phyloP scores from a whole-genome alignment of 2,113 vertebrate genomes.

The Turdus rufiventris region DNA sequence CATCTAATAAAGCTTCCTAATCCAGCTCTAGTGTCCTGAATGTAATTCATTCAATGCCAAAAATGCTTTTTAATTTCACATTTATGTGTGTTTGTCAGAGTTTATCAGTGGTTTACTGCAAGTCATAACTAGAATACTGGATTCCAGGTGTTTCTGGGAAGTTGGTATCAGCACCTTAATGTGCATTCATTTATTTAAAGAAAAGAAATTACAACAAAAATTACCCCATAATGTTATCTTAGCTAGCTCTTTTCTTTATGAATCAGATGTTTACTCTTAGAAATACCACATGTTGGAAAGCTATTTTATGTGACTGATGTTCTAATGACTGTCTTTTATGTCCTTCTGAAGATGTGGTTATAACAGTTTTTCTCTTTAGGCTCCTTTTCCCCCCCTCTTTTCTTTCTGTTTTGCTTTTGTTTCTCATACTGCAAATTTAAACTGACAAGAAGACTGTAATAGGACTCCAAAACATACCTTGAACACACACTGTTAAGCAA shows the following conservation, averaged over 20 bases:
- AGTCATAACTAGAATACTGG: neutral
- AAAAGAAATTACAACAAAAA: neutral
- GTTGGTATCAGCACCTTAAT: neutral
- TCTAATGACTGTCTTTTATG: neutral
- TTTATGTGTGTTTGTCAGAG: neutral
- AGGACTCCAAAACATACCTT: slow-evolving; percentile 48
- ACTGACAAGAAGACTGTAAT: slow-evolving; percentile 58
- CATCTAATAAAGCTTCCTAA: slow-evolving; percentile 2
- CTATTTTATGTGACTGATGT: neutral
- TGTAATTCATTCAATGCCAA: neutral
- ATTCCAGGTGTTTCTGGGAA: neutral
- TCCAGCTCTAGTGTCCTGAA: neutral
- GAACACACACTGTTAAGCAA: slow-evolving; percentile 59
- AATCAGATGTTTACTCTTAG: neutral
- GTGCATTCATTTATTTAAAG: neutral
- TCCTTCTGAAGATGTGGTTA: neutral
- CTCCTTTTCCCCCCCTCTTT: neutral
- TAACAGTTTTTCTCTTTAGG: neutral
- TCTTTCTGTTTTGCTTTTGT: slow-evolving; percentile 36
- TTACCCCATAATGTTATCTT: neutral
- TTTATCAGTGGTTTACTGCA: neutral
- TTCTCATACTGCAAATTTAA: slow-evolving; percentile 40
- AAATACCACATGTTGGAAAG: neutral
- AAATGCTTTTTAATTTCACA: neutral
- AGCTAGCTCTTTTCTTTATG: neutral